A percentile compares a stretch with the other conserved stretches of the same genome.
phyloP scores from a whole-genome alignment of 2,113 vertebrate genomes.

The Chaetorhynchus papuensis region DNA sequence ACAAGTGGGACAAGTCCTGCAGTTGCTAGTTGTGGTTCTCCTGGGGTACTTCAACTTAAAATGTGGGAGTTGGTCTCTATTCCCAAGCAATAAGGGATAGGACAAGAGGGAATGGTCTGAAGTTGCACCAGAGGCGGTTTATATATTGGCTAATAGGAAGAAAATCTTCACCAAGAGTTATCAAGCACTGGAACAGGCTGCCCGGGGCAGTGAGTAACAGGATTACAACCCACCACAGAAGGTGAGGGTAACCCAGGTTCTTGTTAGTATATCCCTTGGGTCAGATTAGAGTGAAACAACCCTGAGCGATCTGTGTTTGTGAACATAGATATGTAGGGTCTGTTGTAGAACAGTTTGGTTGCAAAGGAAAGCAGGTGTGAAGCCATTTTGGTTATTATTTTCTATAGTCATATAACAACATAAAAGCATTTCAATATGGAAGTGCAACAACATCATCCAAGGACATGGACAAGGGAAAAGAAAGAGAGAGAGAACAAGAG shows the following conservation, averaged over 20 bases:
- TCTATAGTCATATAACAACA: neutral
- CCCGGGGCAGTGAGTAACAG: neutral
- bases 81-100: neutral
- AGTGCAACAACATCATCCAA: neutral
- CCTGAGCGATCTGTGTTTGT: neutral
- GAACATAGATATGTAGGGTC: neutral
- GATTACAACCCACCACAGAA: fast-evolving
- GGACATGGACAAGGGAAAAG: neutral
- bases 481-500: neutral
- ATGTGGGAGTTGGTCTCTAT: neutral
- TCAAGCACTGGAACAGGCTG: neutral
- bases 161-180: neutral
- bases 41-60: neutral
- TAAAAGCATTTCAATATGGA: neutral
- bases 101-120: neutral
- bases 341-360: neutral
- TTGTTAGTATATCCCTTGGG: neutral
- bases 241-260: neutral
- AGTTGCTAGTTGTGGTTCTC: neutral
- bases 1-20: neutral
- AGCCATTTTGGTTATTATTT: neutral
- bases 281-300: neutral
- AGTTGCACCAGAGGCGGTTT: neutral
- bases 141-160: neutral
- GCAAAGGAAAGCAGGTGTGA: neutral